Conservation (phyloP, 2,797 vertebrate genomes). For the Merluccius polli region DNA sequence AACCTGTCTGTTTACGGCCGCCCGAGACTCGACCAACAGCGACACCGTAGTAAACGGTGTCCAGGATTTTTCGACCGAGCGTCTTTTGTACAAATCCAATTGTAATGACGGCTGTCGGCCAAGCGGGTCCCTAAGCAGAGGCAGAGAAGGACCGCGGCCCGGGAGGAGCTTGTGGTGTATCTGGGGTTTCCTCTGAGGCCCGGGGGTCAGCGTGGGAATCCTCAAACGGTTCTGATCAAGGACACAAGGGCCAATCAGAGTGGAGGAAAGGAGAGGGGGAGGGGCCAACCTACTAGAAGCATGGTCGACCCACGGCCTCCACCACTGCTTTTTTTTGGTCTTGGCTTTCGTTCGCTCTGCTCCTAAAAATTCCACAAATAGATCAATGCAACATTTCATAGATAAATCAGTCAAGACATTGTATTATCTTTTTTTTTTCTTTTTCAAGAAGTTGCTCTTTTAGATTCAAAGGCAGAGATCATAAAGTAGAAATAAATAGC, state of each 20-base stretch:
- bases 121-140: constrained; percentile 72
- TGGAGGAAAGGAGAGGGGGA: constrained; percentile 81
- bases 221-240: constrained; percentile 94
- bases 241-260: constrained; percentile 93
- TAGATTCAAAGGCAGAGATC: constrained; percentile 4
- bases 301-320: constrained; percentile 99
- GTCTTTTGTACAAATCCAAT: constrained; percentile 2
- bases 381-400: constrained; percentile 81
- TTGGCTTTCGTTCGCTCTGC: constrained; percentile 99
- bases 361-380: constrained; percentile 97
- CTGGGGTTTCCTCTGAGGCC: constrained; percentile 67
- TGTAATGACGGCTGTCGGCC: constrained; percentile 18
- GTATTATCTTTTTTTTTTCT: constrained; percentile 16
- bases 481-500: constrained; percentile 1
- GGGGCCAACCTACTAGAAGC: constrained; percentile 99
- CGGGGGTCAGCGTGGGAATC: constrained; percentile 71
- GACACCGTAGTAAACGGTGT: background rate
- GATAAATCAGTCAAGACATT: constrained; percentile 39
- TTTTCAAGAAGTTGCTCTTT: constrained; percentile 27
- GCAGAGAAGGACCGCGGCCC: constrained; percentile 70
- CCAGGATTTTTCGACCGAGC: background rate
- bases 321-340: constrained; percentile 99
- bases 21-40: constrained; percentile 15
- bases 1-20: constrained; percentile 73
- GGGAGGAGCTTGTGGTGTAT: constrained; percentile 37